A percentile compares a stretch with the other conserved stretches of the same genome.
Conservation (phyloP, 2,797 vertebrate genomes). For the Myotis myotis region DNA sequence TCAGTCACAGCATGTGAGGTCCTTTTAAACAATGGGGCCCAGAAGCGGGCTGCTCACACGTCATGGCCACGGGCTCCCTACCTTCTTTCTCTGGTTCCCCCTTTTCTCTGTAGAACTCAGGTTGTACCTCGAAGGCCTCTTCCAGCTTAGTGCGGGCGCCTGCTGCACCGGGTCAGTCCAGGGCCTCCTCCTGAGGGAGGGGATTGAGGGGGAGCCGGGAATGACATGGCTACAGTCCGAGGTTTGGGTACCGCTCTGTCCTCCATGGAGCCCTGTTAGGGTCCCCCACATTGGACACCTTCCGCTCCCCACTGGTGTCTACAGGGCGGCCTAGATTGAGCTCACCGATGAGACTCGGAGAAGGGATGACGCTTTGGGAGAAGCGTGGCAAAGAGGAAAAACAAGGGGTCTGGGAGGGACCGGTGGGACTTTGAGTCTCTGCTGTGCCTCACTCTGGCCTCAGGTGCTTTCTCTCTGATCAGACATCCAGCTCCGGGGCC, state of each 20-base stretch:
- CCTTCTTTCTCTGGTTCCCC: not conserved
- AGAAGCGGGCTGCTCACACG: not conserved
- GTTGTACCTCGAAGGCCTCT: not conserved
- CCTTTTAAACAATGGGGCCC: not conserved
- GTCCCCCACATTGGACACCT: not conserved
- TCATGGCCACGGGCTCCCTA: not conserved
- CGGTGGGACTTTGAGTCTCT: not conserved
- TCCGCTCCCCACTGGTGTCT: not conserved
- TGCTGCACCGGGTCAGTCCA: not conserved
- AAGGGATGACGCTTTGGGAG: not conserved
- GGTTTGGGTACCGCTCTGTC: not conserved
- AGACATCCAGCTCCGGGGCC: not conserved
- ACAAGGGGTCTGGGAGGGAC: not conserved
- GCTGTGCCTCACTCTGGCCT: not conserved
- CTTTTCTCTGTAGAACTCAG: not conserved
- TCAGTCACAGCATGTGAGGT: not conserved
- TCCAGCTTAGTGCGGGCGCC: not conserved
- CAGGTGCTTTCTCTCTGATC: not conserved
- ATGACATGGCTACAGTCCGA: not conserved
- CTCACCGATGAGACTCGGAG: not conserved
- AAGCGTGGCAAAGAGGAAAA: not conserved
- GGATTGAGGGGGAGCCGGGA: not conserved
- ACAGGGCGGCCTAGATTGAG: not conserved
- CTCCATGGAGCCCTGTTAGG: not conserved
- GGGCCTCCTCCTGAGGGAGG: not conserved